Evolutionary conservation across 2,113 vertebrate species (phyloP).

Genomic region (Lampris megalopsis): DNA sequence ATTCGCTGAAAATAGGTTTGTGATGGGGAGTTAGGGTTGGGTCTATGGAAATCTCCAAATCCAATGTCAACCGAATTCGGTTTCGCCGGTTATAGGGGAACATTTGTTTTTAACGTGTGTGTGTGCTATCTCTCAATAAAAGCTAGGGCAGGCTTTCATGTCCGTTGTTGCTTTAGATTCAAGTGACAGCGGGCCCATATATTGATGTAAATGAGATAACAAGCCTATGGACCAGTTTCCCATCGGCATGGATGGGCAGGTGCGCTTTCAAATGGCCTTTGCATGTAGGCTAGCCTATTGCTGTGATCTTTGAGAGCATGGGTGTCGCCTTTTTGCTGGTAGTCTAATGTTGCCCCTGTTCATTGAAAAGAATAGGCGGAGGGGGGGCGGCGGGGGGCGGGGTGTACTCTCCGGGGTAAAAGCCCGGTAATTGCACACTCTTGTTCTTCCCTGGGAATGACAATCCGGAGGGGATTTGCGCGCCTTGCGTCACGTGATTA

Average conservation of each 20-base stretch:
- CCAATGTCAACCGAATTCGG: too few species aligned
- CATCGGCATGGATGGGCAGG: background rate
- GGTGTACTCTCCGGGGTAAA: slow-evolving; percentile 76
- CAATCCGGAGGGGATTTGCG: slow-evolving; percentile 16
- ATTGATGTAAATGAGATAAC: too few species aligned
- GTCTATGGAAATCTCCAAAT: too few species aligned
- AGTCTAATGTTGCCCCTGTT: slow-evolving; percentile 55
- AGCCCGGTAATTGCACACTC: slow-evolving; percentile 71
- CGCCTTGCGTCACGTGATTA: slow-evolving; percentile 40
- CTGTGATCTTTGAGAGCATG: slow-evolving; percentile 34
- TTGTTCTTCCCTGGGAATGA: slow-evolving; percentile 83
- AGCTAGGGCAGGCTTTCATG: too few species aligned
- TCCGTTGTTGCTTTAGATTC: too few species aligned
- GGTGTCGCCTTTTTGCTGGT: slow-evolving; percentile 63
- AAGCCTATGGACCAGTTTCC: too few species aligned
- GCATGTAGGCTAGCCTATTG: background rate
- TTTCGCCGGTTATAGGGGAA: too few species aligned
- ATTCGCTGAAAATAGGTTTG: too few species aligned
- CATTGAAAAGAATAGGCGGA: slow-evolving; percentile 53
- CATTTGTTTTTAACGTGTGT: too few species aligned
- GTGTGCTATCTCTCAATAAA: too few species aligned
- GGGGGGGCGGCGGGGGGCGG: background rate
- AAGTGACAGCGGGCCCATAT: too few species aligned
- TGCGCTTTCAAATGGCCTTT: slow-evolving; percentile 33
- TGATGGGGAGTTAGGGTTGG: too few species aligned